Evolutionary conservation across 2,797 vertebrate genomes (phyloP).

Genomic region (Carapus acus): DNA sequence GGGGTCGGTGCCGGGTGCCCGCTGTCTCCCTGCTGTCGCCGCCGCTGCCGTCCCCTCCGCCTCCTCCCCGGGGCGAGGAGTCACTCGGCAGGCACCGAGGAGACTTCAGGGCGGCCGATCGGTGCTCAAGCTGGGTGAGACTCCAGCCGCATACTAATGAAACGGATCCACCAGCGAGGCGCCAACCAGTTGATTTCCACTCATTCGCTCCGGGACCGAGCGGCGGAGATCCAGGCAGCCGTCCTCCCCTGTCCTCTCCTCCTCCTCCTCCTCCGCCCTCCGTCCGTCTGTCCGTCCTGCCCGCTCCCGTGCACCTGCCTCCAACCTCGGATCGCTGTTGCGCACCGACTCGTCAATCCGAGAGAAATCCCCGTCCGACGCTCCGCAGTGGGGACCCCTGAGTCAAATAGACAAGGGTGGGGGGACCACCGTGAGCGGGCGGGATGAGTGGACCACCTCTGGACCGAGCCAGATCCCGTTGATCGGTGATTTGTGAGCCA

Average conservation of each 20-base stretch:
- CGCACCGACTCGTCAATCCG: slow-evolving; percentile 58
- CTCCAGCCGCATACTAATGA: slow-evolving; percentile 64
- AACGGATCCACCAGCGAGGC: slow-evolving; percentile 33
- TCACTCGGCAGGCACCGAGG: slow-evolving; percentile 53
- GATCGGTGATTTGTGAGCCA: slow-evolving; percentile 15
- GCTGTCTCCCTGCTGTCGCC: slow-evolving; percentile 22
- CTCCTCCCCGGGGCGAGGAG: slow-evolving; percentile 59
- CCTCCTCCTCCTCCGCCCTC: slow-evolving; percentile 6
- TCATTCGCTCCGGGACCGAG: slow-evolving; percentile 32
- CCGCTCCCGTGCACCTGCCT: slow-evolving; percentile 62
- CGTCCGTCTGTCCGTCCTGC: slow-evolving; percentile 39
- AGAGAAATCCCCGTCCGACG: slow-evolving; percentile 51
- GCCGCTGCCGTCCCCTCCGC: slow-evolving; percentile 17
- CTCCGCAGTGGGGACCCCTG: slow-evolving; percentile 52
- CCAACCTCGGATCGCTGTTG: slow-evolving; percentile 56
- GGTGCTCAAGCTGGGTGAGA: slow-evolving; percentile 52
- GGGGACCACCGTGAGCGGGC: slow-evolving; percentile 1
- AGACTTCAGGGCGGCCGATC: slow-evolving; percentile 63
- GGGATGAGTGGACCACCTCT: slow-evolving; percentile 23
- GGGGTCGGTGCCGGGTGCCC: slow-evolving; percentile 18
- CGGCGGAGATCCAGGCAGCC: slow-evolving; percentile 40
- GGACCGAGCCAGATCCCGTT: slow-evolving; percentile 20
- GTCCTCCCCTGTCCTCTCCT: slow-evolving; percentile 21
- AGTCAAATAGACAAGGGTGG: slow-evolving; percentile 25
- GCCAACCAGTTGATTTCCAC: slow-evolving; percentile 62